phyloP scores from a whole-genome alignment of 2,113 vertebrate species.

The Saguinus imperator region DNA sequence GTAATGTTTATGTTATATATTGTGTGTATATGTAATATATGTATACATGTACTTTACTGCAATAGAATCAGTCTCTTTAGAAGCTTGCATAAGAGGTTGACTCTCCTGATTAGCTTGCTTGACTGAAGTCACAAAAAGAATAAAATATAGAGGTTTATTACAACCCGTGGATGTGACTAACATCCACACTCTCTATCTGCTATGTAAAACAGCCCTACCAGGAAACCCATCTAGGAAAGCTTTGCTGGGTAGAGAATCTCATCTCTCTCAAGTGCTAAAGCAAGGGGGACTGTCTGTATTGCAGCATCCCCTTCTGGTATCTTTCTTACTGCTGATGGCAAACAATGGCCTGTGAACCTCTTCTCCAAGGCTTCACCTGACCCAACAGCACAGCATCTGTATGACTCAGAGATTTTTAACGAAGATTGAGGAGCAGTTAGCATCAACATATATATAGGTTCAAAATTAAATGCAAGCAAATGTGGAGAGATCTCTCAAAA shows the following conservation, averaged over 20 bases:
- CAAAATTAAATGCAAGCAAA: neutral
- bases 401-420: neutral
- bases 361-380: neutral
- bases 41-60: no score
- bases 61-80: neutral
- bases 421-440: neutral
- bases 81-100: neutral
- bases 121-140: neutral
- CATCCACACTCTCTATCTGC: neutral
- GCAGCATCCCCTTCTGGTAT: neutral
- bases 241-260: neutral
- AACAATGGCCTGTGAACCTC: neutral
- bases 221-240: neutral
- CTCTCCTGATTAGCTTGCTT: neutral
- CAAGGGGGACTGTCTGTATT: neutral
- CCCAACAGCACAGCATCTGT: neutral
- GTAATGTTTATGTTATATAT: no score
- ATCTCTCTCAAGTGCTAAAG: neutral
- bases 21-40: no score
- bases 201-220: neutral
- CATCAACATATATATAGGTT: neutral
- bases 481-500: neutral
- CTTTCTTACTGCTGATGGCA: neutral
- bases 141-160: neutral
- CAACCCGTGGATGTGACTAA: neutral